Evolutionary conservation across 2,113 vertebrate species (phyloP), one percentile per base, ranked within the genome.

Genomic region (Poeciliopsis occidentalis): DNA sequence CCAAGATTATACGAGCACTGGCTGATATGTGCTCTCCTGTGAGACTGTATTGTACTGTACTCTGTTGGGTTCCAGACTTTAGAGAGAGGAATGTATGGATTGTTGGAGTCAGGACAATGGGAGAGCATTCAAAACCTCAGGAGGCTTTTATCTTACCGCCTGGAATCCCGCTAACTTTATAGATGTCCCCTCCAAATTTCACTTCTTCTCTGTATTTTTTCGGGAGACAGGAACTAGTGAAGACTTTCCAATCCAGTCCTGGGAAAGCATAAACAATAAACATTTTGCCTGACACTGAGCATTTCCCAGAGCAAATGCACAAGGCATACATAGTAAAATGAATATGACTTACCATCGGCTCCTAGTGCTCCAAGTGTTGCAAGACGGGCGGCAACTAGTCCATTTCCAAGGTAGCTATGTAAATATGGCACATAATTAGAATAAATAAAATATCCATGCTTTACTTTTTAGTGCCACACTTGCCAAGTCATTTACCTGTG

Each of bases 401-500:
- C 98, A 91, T 98, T 96, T 62, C 97, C 97, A 91, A 99, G 93
- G 91, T 99, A 99, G 91, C 98, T 99, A 85, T 65, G 83, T 83
- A 63, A 85, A 60, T 82, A 69, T 85, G 29, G 90, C 62, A 85
- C 12, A 79, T 2, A 44, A 24, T 68, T 31, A 44, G 70, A 63
- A 29, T 71, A 11, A 1, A 29, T 60, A 15, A 26, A 11, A 62
- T 39, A 26, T 37, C 12, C 44, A 44, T 61, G n/a, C 63, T 80
- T 84, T 34, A 51, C 70, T 69, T 13, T 44, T 60, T 67, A 19
- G 66, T 57, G 12, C 8, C 11, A 24, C 1, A 26, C 54, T 44
- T 19, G 26, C 3, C 30, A 12, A 37, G 39, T 69, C 69, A 37
- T 71, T 94, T 86, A 99, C 98, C 98, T 99, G 93, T 98, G 96